These are phyloP conservation scores for Glyphotaelius pellucidus DNA, from an alignment of 2,888 invertebrate species.

Conservation along the genomic window DNA sequence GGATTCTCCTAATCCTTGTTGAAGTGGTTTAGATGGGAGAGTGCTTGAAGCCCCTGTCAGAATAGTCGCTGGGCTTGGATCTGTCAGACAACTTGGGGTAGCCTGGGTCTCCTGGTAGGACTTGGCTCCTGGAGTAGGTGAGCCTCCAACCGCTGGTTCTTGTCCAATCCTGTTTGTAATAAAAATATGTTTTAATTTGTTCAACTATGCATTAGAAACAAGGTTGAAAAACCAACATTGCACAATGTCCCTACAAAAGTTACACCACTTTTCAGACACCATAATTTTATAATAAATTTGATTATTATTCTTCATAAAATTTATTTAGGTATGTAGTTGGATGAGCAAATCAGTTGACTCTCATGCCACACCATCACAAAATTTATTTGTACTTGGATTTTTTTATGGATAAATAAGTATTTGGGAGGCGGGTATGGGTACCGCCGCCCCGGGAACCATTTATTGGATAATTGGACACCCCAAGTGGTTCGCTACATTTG, in stretches of 20 bases:
- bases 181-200: neutral
- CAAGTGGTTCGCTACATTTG: too few species aligned
- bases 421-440: too few species aligned
- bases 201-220: neutral
- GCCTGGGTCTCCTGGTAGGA: constrained; percentile 83
- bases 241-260: neutral
- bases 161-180: constrained; percentile 84
- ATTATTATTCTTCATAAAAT: neutral
- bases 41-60: constrained; percentile 83
- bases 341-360: neutral
- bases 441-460: too few species aligned
- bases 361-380: neutral
- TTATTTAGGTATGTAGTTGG: neutral
- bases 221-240: neutral
- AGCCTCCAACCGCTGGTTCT: constrained; percentile 86
- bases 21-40: constrained; percentile 74
- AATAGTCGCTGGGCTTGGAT: constrained; percentile 81
- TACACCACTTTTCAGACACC: neutral
- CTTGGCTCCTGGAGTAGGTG: constrained; percentile 75
- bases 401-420: too few species aligned
- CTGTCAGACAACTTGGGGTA: constrained; percentile 82
- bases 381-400: too few species aligned
- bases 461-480: too few species aligned
- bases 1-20: neutral
- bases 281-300: neutral